These are phyloP conservation scores for Drosophila paramelanica DNA, from an alignment of 2,888 invertebrate genomes.

Conservation along the genomic window DNA sequence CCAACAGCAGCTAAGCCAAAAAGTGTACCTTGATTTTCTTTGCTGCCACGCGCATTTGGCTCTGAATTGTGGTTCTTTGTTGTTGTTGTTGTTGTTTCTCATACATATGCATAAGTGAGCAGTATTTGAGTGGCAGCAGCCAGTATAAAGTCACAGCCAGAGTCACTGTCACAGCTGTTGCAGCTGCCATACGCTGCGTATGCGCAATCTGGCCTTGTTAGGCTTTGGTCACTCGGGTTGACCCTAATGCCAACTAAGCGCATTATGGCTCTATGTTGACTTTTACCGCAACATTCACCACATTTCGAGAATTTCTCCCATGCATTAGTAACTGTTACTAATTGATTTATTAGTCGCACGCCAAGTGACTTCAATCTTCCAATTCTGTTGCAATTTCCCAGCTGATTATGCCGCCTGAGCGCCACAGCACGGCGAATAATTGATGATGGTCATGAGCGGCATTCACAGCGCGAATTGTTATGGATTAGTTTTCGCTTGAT, in stretches of 20 bases:
- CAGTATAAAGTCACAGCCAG: conserved; percentile 3
- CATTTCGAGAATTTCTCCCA: background rate
- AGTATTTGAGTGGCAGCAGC: conserved; percentile 29
- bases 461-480: conserved; percentile 38
- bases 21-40: conserved; percentile 23
- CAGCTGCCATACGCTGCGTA: conserved; percentile 47
- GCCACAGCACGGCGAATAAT: conserved; percentile 38
- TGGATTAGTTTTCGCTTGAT: conserved; percentile 47
- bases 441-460: conserved; percentile 35
- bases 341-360: conserved; percentile 56
- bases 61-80: conserved; percentile 12
- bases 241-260: conserved; percentile 45
- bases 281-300: conserved; percentile 15
- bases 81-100: conserved; percentile 23
- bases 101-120: conserved; percentile 63
- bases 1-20: conserved; percentile 24
- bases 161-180: conserved; percentile 5
- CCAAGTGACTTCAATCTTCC: conserved; percentile 15
- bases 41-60: conserved; percentile 50
- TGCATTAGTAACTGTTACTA: conserved; percentile 46
- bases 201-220: conserved; percentile 43
- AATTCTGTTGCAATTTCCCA: conserved; percentile 20
- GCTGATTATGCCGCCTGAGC: conserved; percentile 30
- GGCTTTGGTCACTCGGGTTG: conserved; percentile 32
- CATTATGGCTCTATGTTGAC: conserved; percentile 44